Base-by-base conservation (phyloP, 1,140 invertebrate genomes). In the Papilio machaon region DNA sequence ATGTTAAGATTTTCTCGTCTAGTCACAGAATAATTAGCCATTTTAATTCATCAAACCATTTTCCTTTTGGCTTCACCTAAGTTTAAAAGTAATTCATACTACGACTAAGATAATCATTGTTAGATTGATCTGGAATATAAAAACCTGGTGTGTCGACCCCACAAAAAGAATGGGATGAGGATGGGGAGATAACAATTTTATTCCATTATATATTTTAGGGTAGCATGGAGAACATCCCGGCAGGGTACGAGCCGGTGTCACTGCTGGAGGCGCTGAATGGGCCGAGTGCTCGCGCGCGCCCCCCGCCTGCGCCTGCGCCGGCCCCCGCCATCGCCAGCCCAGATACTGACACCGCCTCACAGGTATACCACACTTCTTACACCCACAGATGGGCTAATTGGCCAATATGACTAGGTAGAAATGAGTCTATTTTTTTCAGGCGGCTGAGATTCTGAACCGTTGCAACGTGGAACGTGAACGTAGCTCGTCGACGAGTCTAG, bases 241-340 rank as follows among this genome's bases (percentile, higher is more conserved):
- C 97, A 1, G 99, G 99, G 0, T 99, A 99, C 91, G 98, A 99
- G 95, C 97, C 98, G 23, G 97, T 99, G 67, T 98, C 99, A 0
- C 95, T 99, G n/a, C 98, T 99, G 80, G 99, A 99, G 95, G 99
- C 99, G 8, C 95, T 99, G n/a, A 99, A 99, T 95, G 99, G 99
- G 1, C 98, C 98, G 3, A 96, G 96, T 84, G 95, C 96, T 2
- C 95, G 96, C 83, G 92, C 93, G 54, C 93, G 95, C 17, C 93
- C 96, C 19, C 92, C 96, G 30, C 95, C 95, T 8, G 95, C 95
- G 76, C 94, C 94, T 95, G 80, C 46, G 60, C 83, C 95, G 96
- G 90, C 94, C 81, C 88, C 91, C 81, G 84, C 91, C 85, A 92
- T 92, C 83, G 91, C 93, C 80, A 92, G 89, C 82, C 91, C 92